Conservation (phyloP, 2,888 invertebrate species). For the Calliphora vomitoria region DNA sequence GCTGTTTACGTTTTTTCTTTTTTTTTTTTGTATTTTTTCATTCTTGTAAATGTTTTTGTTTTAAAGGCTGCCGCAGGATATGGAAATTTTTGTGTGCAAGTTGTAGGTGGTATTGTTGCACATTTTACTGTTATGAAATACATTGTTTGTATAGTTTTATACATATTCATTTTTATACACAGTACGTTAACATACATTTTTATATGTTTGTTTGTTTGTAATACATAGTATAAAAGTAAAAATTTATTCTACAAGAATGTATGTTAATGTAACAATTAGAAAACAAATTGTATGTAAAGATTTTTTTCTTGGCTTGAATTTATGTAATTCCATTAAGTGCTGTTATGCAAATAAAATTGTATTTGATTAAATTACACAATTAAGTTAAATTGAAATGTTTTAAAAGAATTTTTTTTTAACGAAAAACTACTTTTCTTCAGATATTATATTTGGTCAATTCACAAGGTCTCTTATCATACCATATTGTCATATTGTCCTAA, state of each 20-base stretch:
- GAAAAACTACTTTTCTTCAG: too few species aligned
- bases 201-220: too few species aligned
- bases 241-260: too few species aligned
- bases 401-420: too few species aligned
- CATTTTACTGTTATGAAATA: constrained; percentile 66
- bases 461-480: too few species aligned
- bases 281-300: background rate
- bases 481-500: too few species aligned
- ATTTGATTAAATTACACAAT: too few species aligned
- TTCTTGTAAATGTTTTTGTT: constrained; percentile 43
- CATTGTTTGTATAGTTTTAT: background rate
- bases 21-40: background rate
- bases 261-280: constrained; percentile 40
- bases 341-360: background rate
- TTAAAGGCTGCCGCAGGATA: constrained; percentile 54
- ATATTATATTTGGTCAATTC: too few species aligned
- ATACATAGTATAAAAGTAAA: too few species aligned
- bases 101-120: constrained; percentile 61
- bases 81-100: constrained; percentile 56
- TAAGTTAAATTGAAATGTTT: too few species aligned
- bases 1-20: constrained; percentile 15
- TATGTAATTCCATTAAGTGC: background rate
- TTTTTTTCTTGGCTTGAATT: background rate
- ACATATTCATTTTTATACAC: background rate
- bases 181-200: background rate